A percentile compares a stretch with the other conserved stretches of the same genome.
Evolutionary conservation across 2,797 vertebrate genomes (phyloP).

Genomic region (Centropyge bicolor): DNA sequence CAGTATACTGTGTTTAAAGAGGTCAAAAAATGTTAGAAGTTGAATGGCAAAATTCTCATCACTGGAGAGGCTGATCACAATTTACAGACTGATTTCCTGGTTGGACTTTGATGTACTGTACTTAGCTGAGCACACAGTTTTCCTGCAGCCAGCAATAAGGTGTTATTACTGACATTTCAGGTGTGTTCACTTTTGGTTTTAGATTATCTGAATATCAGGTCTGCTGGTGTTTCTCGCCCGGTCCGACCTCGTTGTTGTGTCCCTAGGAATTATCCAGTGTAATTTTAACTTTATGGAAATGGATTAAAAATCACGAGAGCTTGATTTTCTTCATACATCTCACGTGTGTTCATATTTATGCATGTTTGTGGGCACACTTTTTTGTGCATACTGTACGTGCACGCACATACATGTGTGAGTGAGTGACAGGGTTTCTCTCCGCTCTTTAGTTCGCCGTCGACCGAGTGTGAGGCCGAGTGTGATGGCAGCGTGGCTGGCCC

Average conservation of each 20-base stretch:
- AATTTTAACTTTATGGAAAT: not conserved
- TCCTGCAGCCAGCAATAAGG: not conserved
- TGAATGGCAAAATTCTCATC: no score
- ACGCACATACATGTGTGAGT: conserved; percentile 39
- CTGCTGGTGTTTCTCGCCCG: not conserved
- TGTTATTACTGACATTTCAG: not conserved
- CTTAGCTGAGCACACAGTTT: not conserved
- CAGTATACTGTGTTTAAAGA: not conserved
- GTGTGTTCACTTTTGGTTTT: not conserved
- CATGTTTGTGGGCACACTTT: conserved; percentile 22
- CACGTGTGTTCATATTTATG: conserved; percentile 7
- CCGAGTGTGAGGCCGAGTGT: conserved; percentile 85
- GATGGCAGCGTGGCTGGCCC: conserved; percentile 81
- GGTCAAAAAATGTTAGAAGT: no score
- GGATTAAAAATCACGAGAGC: not conserved
- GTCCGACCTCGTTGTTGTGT: not conserved
- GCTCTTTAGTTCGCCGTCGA: conserved; percentile 80
- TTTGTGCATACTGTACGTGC: conserved; percentile 29
- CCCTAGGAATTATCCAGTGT: not conserved
- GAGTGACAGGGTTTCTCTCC: conserved; percentile 51
- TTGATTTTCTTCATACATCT: conserved; percentile 4
- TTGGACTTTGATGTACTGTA: no score
- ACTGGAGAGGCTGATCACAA: no score
- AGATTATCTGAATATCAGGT: not conserved
- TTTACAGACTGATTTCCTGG: no score